These are phyloP conservation scores for Steromphala cineraria DNA, from an alignment of 2,888 invertebrate genomes.

Conservation along the genomic window DNA sequence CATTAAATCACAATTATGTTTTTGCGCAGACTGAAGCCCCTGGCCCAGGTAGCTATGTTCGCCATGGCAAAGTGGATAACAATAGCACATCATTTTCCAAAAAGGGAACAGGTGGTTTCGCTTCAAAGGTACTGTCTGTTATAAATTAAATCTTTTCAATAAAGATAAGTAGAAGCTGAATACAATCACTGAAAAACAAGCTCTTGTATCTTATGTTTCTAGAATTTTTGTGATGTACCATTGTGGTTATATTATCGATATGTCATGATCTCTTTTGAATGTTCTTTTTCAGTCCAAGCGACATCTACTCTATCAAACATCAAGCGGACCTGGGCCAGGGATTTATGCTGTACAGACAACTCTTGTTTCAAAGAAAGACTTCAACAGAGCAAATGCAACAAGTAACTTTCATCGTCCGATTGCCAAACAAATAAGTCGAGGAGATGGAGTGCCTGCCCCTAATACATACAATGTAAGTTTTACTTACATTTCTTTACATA, in stretches of 20 bases:
- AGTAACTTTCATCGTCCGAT: slow-evolving; percentile 71
- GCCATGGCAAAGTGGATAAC: slow-evolving; percentile 53
- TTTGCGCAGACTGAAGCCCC: slow-evolving; percentile 70
- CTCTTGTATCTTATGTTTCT: no score
- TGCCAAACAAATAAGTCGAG: slow-evolving; percentile 55
- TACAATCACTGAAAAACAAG: no score
- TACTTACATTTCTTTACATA: not conserved
- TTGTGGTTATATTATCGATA: no score
- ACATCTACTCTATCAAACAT: slow-evolving; percentile 47
- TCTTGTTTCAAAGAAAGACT: slow-evolving; percentile 62
- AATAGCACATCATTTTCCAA: slow-evolving; percentile 67
- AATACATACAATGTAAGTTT: slow-evolving; percentile 71
- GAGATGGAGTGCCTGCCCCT: slow-evolving; percentile 67
- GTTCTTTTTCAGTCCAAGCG: slow-evolving; percentile 60
- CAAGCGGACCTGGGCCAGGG: slow-evolving; percentile 70
- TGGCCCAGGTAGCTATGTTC: slow-evolving; percentile 71
- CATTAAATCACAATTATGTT: not conserved
- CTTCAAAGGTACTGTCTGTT: slow-evolving; percentile 64
- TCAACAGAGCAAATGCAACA: slow-evolving; percentile 63
- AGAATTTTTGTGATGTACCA: no score
- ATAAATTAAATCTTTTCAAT: no score
- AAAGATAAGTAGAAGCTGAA: no score
- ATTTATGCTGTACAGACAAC: slow-evolving; percentile 63
- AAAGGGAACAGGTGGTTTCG: slow-evolving; percentile 74
- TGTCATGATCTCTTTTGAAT: not conserved